These are phyloP conservation scores for Cepaea hortensis DNA, from an alignment of 2,888 invertebrate species.

Conservation along the genomic window DNA sequence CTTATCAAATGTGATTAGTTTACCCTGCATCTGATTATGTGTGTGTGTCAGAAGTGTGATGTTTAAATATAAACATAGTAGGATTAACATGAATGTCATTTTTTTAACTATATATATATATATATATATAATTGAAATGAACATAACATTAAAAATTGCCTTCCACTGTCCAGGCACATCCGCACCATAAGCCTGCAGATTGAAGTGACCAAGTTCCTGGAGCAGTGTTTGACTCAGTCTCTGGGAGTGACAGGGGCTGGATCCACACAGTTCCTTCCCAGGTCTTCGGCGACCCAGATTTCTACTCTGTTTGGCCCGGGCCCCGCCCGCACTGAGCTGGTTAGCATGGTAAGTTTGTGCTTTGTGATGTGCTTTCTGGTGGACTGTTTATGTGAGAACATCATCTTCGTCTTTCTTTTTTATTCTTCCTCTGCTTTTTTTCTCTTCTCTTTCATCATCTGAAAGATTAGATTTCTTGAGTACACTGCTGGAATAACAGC, in stretches of 20 bases:
- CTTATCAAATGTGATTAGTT: no score
- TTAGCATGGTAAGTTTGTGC: slow-evolving; percentile 64
- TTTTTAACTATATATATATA: no score
- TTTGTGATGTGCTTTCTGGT: no score
- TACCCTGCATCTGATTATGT: no score
- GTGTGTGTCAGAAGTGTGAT: no score
- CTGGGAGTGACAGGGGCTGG: slow-evolving; percentile 54
- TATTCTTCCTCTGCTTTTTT: no score
- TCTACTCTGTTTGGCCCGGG: slow-evolving; percentile 71
- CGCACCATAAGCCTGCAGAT: slow-evolving; percentile 88
- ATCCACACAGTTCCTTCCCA: slow-evolving; percentile 54
- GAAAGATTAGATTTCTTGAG: not conserved
- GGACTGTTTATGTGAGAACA: not conserved
- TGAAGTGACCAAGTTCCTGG: slow-evolving; percentile 82
- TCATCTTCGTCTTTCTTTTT: no score
- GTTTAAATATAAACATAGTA: no score
- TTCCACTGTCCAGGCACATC: slow-evolving; percentile 81
- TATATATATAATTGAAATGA: no score
- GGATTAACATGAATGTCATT: no score
- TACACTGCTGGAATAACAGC: not conserved
- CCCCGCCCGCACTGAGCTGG: slow-evolving; percentile 68
- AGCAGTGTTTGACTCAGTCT: slow-evolving; percentile 62
- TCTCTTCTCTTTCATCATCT: no score
- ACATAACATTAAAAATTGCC: no score
- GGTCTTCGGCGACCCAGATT: slow-evolving; percentile 52